These are phyloP conservation scores for Homalodisca vitripennis DNA, from an alignment of 1,140 invertebrate species.

Conservation along the genomic window DNA sequence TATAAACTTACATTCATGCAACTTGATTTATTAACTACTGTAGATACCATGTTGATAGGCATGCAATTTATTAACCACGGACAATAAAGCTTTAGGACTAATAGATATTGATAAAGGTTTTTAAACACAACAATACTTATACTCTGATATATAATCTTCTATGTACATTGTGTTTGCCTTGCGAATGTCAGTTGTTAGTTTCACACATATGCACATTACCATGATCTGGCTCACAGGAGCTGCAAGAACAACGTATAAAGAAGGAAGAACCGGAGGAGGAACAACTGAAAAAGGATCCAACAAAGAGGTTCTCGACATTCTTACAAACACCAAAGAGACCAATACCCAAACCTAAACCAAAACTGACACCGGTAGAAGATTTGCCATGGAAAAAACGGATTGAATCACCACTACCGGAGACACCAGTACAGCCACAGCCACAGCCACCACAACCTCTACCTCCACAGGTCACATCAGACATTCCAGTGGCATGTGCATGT, in stretches of 20 bases:
- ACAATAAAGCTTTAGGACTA: too few relatives aligned
- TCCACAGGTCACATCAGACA: too few relatives aligned
- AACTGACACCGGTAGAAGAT: slow-evolving; percentile 22
- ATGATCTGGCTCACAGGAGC: slow-evolving; percentile 34
- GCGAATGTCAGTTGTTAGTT: too few relatives aligned
- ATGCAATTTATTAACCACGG: too few relatives aligned
- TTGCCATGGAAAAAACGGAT: slow-evolving; percentile 29
- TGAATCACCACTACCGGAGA: not conserved
- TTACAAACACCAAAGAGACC: slow-evolving; percentile 39
- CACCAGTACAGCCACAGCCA: not conserved
- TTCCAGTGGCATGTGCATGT: too few relatives aligned
- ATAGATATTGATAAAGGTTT: too few relatives aligned
- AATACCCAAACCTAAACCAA: slow-evolving; percentile 34
- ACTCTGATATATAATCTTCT: too few relatives aligned
- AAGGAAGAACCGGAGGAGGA: slow-evolving; percentile 43
- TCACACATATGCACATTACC: too few relatives aligned
- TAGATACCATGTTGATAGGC: too few relatives aligned
- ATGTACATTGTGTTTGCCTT: slow-evolving; percentile 1
- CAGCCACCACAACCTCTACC: not conserved
- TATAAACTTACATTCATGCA: too few relatives aligned
- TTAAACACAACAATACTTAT: too few relatives aligned
- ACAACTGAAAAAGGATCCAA: slow-evolving; percentile 41
- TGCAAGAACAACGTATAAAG: slow-evolving; percentile 42
- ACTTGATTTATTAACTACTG: too few relatives aligned
- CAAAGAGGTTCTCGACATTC: slow-evolving; percentile 45